Conservation (phyloP, 2,113 vertebrate species). For the Channa maculata region DNA sequence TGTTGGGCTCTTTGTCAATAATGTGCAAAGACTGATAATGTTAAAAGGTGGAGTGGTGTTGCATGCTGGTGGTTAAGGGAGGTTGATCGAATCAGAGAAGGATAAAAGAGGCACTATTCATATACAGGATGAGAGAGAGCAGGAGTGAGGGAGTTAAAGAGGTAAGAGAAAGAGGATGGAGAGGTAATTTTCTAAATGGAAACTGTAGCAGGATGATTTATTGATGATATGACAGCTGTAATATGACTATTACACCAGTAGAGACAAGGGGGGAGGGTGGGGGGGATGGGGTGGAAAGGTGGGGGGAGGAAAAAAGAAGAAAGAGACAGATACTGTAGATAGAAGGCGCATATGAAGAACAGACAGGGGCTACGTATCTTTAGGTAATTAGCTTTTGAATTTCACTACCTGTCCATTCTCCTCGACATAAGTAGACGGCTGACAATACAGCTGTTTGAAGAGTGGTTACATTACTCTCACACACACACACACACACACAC, state of each 20-base stretch:
- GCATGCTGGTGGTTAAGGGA: not conserved
- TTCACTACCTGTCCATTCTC: conserved; percentile 32
- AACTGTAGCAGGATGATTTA: conserved; percentile 76
- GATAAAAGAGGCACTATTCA: conserved; percentile 56
- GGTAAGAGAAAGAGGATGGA: conserved; percentile 61
- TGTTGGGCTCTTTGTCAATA: conserved; percentile 27
- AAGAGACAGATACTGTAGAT: conserved; percentile 29
- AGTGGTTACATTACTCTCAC: conserved; percentile 46
- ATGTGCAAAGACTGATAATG: conserved; percentile 39
- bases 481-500: not conserved
- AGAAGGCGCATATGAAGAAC: conserved; percentile 40
- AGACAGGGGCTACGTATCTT: conserved; percentile 23
- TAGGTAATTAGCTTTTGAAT: conserved; percentile 55
- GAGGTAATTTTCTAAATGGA: conserved; percentile 83
- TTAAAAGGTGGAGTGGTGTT: conserved; percentile 40
- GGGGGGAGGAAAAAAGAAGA: conserved; percentile 6
- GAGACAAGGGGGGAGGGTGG: conserved; percentile 48
- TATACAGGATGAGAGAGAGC: conserved; percentile 38
- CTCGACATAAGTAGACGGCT: conserved; percentile 50
- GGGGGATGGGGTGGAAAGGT: not conserved
- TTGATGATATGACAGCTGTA: conserved; percentile 79
- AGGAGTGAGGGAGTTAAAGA: conserved; percentile 52
- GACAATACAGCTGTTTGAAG: conserved; percentile 64
- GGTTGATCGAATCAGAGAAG: conserved; percentile 62
- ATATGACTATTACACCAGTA: conserved; percentile 78